Evolutionary conservation across 92 coral and sea anemone genomes (phyloP).

Genomic region (Paragorgia papillata): DNA sequence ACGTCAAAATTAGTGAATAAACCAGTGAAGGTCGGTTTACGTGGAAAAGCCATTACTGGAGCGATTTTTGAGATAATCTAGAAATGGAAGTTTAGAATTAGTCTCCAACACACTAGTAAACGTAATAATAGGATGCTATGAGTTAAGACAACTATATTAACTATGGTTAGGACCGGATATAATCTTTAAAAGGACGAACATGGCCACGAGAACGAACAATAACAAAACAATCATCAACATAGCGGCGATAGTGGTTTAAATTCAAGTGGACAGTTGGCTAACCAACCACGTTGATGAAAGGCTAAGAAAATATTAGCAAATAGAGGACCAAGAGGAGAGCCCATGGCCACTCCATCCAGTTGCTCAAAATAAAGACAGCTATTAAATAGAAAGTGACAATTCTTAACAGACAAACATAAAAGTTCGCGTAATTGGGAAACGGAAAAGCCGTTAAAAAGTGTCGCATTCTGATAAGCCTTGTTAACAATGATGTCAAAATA

Average conservation of each 20-base stretch:
- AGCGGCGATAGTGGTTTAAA: conserved; percentile 13
- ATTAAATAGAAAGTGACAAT: conserved; percentile 14
- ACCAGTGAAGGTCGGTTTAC: conserved; percentile 3
- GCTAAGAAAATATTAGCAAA: conserved; percentile 3
- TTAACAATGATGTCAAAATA: conserved; percentile 19
- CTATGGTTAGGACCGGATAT: too few species aligned
- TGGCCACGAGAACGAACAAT: not conserved
- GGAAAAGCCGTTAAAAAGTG: conserved; percentile 10
- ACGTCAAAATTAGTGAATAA: conserved; percentile 7
- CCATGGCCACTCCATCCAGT: conserved; percentile 32
- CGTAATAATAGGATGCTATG: not conserved
- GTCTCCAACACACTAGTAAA: not conserved
- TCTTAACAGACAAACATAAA: conserved; percentile 4
- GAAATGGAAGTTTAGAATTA: not conserved
- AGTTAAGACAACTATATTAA: too few species aligned
- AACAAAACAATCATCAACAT: conserved; percentile 22
- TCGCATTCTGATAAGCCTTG: not conserved
- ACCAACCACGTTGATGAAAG: not conserved
- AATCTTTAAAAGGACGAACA: not conserved
- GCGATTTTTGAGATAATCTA: not conserved
- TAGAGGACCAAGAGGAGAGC: conserved; percentile 17
- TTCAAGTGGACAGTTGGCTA: not conserved
- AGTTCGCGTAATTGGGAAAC: not conserved
- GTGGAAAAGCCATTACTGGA: not conserved
- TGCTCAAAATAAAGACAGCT: not conserved